phyloP scores from a whole-genome alignment of 2,888 invertebrate species.

The Synanthedon formicaeformis region DNA sequence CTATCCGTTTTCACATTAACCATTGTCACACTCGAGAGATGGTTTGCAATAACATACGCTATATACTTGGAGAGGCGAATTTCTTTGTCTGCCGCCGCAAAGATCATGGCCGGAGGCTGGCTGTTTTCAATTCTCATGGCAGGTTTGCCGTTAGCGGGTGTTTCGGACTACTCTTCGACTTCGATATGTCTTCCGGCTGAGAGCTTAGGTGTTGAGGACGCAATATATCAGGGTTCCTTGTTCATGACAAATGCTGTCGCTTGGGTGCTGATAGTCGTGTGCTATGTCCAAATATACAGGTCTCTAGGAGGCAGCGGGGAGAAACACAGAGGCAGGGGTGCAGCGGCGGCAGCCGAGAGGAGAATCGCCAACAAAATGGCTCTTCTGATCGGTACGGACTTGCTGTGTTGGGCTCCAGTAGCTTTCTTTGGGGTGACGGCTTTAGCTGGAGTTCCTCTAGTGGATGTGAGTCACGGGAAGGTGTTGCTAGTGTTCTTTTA shows the following conservation, averaged over 20 bases:
- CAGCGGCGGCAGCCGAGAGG: conserved; percentile 74
- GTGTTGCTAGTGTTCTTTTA: conserved; percentile 90
- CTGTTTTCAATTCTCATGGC: conserved; percentile 82
- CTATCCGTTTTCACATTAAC: conserved; percentile 89
- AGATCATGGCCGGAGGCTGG: conserved; percentile 85
- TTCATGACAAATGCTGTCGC: conserved; percentile 83
- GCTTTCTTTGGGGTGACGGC: conserved; percentile 91
- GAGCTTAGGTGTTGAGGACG: conserved; percentile 75
- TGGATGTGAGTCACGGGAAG: conserved; percentile 84
- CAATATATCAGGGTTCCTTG: conserved; percentile 79
- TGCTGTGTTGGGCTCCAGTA: conserved; percentile 88
- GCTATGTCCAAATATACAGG: conserved; percentile 88
- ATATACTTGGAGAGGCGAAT: conserved; percentile 86
- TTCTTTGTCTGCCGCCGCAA: conserved; percentile 77
- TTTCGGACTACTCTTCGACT: conserved; percentile 90
- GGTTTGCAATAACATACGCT: conserved; percentile 87
- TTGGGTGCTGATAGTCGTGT: conserved; percentile 85
- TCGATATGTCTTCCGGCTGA: conserved; percentile 90
- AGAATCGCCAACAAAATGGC: conserved; percentile 92
- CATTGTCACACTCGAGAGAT: conserved; percentile 86
- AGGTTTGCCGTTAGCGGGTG: conserved; percentile 81
- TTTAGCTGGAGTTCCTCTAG: conserved; percentile 83
- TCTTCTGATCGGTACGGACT: conserved; percentile 87
- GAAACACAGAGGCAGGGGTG: conserved; percentile 73
- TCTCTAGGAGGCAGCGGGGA: conserved; percentile 80